Evolutionary conservation across 92 coral and sea anemone genomes (phyloP), one percentile per base, ranked within the genome.

Genomic region (Porites cylindrica): DNA sequence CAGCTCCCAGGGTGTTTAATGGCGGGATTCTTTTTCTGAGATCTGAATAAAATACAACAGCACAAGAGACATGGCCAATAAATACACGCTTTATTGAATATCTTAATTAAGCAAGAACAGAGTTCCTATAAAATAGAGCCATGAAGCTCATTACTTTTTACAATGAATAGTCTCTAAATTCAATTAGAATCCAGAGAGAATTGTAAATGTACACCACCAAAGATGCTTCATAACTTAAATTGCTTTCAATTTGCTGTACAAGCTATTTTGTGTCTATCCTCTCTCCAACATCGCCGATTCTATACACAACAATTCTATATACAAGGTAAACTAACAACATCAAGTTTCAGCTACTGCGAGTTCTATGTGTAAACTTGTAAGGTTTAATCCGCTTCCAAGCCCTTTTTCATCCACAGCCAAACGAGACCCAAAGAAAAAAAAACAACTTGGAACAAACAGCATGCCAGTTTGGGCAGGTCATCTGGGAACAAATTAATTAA

Each of bases 71-170:
- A 54, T 56, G 70, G 70, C 85, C 85, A 81, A 81, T 81, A 81
- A 81, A 81, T 81, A 81, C 85, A 81, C 69, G 85, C 85, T 81
- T 81, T 81, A 81, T 81, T 66, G 77, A 26, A 69, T 70, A 81
- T 81, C 77, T 53, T 79, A 65, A 79, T 79, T 79, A 65, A 79
- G 64, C 60, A 24, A 70, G 68, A 54, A 70, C 85, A 81, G 18
- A 18, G 85, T 69, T 69, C 77, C 85, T 69, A 81, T 58, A 70
- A 81, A 81, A 81, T 58, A 70, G 77, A 81, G 85, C 77, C 56
- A 24, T 56, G 65, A 10, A 11, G 54, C 85, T 81, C 68, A 38
- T 38, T 4, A 38, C 9, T 51, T 78, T 68, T 70, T 68, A 20
- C 61, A 67, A 7, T 23, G n/a, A 12, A 29, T 81, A 69, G n/a